Evolutionary conservation across 2,888 invertebrate species (phyloP), one percentile per base, ranked within the genome.

Genomic region (Aethes cnicana): DNA sequence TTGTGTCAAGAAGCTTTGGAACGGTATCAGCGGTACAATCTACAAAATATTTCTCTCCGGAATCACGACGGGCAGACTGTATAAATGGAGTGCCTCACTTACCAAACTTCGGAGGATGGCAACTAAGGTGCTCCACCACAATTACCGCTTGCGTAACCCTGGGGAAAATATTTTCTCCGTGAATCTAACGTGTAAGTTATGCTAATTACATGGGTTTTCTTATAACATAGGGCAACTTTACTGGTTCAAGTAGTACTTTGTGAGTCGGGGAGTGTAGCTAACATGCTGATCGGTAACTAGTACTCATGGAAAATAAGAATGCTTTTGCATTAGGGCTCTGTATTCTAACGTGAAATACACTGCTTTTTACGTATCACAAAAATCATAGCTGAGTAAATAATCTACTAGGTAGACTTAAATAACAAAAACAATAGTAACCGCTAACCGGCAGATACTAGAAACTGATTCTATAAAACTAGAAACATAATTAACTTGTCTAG

Each of bases 101-200:
- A 88, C 89, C 88, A 86, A 87, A 88, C 86, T 85, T 87, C 87
- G 83, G 85, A 85, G 78, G 88, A 87, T 88, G 88, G 89, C 89
- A 88, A 88, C 80, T 88, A 88, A 89, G 89, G 89, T 88, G 81
- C 87, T 88, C 89, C 89, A 88, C 88, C 87, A 88, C 87, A 88
- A 84, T 83, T 87, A 89, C 89, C 89, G 89, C 88, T 88, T 88
- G 88, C 88, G 88, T 87, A 89, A 89, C 88, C 88, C 89, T 88
- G 88, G 89, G 88, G 77, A 89, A 89, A 89, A 89, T 88, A 89
- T 89, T 88, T 85, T 87, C 84, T 84, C 88, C 89, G 89, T 89
- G 86, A 89, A 89, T 89, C 88, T 87, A 88, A 87, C 87, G 89
- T 89, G 89, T 84, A 83, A 86, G 81, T 83, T 74, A 82, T 77